Percentiles rank a stretch among this genome's conserved stretches.
These are phyloP conservation scores for Xylocopa sonorina DNA, from an alignment of 1,140 invertebrate species.

Conservation along the genomic window DNA sequence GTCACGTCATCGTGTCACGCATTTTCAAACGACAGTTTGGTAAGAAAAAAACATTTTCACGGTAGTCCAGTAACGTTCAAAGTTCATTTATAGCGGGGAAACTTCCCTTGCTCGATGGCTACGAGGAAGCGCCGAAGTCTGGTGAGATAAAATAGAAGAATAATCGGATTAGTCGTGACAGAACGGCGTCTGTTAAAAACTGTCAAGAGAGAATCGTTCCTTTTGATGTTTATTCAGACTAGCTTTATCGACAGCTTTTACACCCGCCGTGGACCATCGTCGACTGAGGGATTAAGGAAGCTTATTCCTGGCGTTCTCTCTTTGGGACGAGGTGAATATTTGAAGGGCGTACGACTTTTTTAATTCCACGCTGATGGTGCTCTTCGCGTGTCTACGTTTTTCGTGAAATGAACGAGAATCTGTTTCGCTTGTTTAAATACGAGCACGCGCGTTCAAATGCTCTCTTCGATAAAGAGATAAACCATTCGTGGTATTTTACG, in stretches of 20 bases:
- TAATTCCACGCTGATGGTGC: too few species aligned
- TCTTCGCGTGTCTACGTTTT: too few species aligned
- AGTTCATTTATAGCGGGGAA: conserved; percentile 20
- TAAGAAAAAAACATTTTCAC: not conserved
- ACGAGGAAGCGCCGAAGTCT: not conserved
- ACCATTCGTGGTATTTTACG: too few species aligned
- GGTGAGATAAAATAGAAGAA: not conserved
- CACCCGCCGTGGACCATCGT: not conserved
- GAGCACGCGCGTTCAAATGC: too few species aligned
- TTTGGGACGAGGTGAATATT: not conserved
- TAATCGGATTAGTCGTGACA: not conserved
- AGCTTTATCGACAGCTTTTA: not conserved
- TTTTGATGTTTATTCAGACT: not conserved
- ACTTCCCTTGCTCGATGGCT: not conserved
- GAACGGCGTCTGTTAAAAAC: not conserved
- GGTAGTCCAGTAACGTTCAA: not conserved
- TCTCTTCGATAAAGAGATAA: too few species aligned
- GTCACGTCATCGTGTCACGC: too few species aligned
- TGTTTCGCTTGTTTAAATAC: too few species aligned
- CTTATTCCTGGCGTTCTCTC: not conserved
- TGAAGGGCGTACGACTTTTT: not conserved
- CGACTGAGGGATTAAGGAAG: not conserved
- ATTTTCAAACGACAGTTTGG: too few species aligned
- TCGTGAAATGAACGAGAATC: too few species aligned
- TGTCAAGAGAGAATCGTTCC: conserved; percentile 22